These are phyloP conservation scores for Erpetoichthys calabaricus DNA, from an alignment of 2,797 vertebrate genomes.

Conservation along the genomic window DNA sequence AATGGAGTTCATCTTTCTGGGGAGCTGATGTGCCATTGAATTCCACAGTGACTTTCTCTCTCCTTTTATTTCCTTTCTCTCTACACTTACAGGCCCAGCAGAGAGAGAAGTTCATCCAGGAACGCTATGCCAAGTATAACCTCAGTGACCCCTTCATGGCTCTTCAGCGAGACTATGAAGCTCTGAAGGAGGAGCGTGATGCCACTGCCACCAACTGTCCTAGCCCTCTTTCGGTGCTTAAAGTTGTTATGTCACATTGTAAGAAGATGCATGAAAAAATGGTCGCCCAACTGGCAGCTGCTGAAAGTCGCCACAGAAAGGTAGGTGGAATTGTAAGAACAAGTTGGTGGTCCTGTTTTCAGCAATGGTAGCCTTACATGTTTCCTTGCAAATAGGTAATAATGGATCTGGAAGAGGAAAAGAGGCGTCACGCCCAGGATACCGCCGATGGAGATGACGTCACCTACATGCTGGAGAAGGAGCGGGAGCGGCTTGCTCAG, in stretches of 20 bases:
- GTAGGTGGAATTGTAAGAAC: constrained; percentile 34
- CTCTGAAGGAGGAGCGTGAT: constrained; percentile 46
- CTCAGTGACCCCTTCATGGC: constrained; percentile 89
- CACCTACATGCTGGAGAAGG: constrained; percentile 81
- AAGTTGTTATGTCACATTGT: constrained; percentile 89
- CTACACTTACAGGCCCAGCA: constrained; percentile 65
- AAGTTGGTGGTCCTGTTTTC: not conserved
- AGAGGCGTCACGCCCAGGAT: constrained; percentile 65
- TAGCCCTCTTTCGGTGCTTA: constrained; percentile 79
- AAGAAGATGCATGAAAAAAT: constrained; percentile 94
- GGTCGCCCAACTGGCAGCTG: constrained; percentile 79
- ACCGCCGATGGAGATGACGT: constrained; percentile 77
- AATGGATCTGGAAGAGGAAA: constrained; percentile 82
- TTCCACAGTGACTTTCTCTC: no score
- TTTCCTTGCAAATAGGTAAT: constrained; percentile 62
- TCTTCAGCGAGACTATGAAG: constrained; percentile 82
- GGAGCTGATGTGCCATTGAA: no score
- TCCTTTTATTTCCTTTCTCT: not conserved
- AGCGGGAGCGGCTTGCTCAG: constrained; percentile 77
- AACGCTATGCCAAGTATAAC: constrained; percentile 87
- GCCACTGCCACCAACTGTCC: constrained; percentile 56
- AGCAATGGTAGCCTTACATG: not conserved
- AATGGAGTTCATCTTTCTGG: no score
- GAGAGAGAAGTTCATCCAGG: constrained; percentile 79
- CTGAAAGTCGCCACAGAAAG: constrained; percentile 82